A percentile compares a stretch with the other conserved stretches of the same genome.
Conservation (phyloP, 2,113 vertebrate species). For the Nettapus auritus region DNA sequence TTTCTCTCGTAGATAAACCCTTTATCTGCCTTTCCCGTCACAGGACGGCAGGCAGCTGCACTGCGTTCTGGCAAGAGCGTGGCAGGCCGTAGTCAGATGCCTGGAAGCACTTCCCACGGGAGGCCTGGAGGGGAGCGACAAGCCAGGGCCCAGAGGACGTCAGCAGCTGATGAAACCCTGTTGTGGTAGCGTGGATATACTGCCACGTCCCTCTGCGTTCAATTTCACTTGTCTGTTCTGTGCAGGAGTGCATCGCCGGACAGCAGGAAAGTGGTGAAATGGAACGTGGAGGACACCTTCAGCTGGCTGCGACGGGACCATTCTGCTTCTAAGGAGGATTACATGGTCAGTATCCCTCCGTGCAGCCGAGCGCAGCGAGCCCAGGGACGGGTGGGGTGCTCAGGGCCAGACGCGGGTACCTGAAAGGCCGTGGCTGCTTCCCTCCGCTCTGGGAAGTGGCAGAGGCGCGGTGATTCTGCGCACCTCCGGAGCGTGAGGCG, state of each 20-base stretch:
- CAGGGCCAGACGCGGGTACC: neutral
- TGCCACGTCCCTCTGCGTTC: accelerated
- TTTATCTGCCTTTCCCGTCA: neutral
- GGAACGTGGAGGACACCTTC: constrained; percentile 98
- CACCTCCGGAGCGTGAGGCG: neutral
- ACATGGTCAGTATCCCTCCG: constrained; percentile 85
- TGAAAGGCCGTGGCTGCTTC: neutral
- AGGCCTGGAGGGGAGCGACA: neutral
- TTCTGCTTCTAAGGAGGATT: constrained; percentile 97
- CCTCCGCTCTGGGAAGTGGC: neutral
- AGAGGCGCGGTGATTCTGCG: neutral
- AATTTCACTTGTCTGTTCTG: neutral
- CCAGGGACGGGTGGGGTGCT: neutral
- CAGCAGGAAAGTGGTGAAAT: constrained; percentile 97
- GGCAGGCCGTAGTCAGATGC: accelerated
- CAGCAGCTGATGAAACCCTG: neutral
- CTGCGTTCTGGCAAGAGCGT: neutral
- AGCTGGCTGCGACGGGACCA: constrained; percentile 97
- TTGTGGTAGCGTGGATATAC: no score
- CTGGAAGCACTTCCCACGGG: neutral
- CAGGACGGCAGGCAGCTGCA: neutral
- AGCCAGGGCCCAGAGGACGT: neutral
- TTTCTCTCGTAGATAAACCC: neutral
- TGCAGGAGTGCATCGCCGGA: constrained; percentile 94
- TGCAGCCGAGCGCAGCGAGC: neutral